These are phyloP conservation scores for Drosophila pseudoobscura DNA, from an alignment of 1,140 invertebrate genomes.

Conservation along the genomic window DNA sequence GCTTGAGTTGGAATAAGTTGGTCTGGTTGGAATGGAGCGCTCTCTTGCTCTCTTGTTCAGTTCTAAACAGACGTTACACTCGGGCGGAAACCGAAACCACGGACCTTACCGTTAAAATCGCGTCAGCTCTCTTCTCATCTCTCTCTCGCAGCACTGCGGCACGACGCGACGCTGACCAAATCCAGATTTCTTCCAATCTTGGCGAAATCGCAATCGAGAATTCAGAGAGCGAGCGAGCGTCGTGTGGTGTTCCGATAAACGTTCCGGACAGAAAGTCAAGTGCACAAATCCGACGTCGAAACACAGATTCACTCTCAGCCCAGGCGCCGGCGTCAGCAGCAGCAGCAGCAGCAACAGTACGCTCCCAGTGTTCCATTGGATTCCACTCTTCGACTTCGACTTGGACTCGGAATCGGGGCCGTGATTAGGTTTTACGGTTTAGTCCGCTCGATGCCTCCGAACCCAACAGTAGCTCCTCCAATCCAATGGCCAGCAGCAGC, in stretches of 20 bases:
- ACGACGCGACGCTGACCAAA: no score
- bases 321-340: conserved; percentile 62
- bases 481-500: conserved; percentile 32
- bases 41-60: no score
- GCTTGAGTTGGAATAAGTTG: no score
- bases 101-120: no score
- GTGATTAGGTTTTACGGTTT: conserved; percentile 83
- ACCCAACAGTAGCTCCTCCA: conserved; percentile 60
- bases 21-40: no score
- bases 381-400: no score
- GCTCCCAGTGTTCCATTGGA: conserved; percentile 39
- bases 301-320: conserved; percentile 55
- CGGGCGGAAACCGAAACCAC: no score
- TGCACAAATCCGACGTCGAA: conserved; percentile 10
- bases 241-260: conserved; percentile 34
- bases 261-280: conserved; percentile 31
- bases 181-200: conserved; percentile 43
- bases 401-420: conserved; percentile 34
- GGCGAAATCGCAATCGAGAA: conserved; percentile 67
- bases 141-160: no score
- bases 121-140: no score
- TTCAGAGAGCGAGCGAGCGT: no score
- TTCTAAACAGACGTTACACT: no score
- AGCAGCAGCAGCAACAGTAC: not conserved
- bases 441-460: conserved; percentile 82